Base-by-base conservation (phyloP, 2,797 vertebrate species). In the Limosa lapponica region DNA sequence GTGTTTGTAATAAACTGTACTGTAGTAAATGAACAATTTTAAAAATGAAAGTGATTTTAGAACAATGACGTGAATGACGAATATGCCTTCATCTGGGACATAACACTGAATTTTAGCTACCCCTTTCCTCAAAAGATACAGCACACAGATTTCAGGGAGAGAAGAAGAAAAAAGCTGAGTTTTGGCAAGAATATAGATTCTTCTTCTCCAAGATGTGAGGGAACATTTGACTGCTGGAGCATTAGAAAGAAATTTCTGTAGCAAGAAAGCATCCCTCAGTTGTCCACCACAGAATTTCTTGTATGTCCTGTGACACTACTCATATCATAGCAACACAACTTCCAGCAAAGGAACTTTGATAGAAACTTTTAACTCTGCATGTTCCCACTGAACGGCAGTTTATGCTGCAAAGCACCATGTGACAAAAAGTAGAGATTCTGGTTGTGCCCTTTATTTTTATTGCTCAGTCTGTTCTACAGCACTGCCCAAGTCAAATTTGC, bases 51-150 rank as follows among this genome's bases (percentile, higher is more conserved):
- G 23, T n/a, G 11, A 41, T 18, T 28, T 87, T 90, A 64, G 52
- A 74, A 48, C 5, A 36, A 0, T 2, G 4, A 0, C 2, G 4
- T 66, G n/a, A 71, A 5, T 71, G 27, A 67, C 0, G 0, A 39
- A 24, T 61, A 28, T 19, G 36, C 13, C 44, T 87, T 92, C 54
- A 61, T 23, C 36, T 65, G 80, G 6, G 28, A 44, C 25, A 20
- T 30, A 55, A 74, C 28, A 46, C 1, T 39, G 30, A 67, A 32
- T 67, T 83, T 43, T 46, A 84, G 22, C 15, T 73, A 48, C 32
- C 13, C 12, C 5, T 83, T 78, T 3, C 30, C 43, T 89, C 54
- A 71, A 91, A 59, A 43, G n/a, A 48, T 10, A 19, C 4, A 64
- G 27, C 23, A 39, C 14, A 27, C 5, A 51, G 6, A 64, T 73